Base-by-base conservation (phyloP, 1,140 invertebrate species). In the Orussus abietinus region DNA sequence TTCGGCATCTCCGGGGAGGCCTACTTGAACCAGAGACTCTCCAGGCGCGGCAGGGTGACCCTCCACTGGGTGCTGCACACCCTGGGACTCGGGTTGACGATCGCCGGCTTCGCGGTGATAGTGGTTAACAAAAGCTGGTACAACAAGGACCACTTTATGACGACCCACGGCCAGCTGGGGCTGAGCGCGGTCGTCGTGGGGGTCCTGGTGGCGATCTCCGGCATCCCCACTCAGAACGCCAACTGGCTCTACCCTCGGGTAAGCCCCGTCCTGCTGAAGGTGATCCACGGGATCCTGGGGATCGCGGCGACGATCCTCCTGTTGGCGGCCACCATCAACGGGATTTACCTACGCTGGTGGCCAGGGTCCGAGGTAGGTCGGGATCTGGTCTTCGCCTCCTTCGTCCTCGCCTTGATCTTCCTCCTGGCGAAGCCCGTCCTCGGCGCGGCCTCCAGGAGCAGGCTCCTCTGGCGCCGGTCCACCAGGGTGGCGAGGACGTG, bases 1-100 rank as follows among this genome's bases (percentile, higher is more conserved):
- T 70, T 64, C 46, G 28, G 42, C 3, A 56, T 73, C 12, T 70
- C 66, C 12, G 70, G 70, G 3, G 70, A 72, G 9, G 53, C 57
- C 0, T 53, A 58, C 19, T 2, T 64, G 4, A 37, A 46, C 4
- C 50, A 45, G 15, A 64, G 56, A 21, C 0, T 69, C 0, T 41
- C 58, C 1, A 52, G 64, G 7, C 3, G 15, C 0, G 59, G 46
- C 19, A 47, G 69, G 7, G 46, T 70, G 1, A 64, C 51, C 4
- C 35, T 69, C 10, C 70, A 74, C 38, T 72, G 66, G 69, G 57
- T 70, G 5, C 39, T 72, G 1, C 50, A 68, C 11, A 22, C 46
- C 1, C 13, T 54, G 1, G 70, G 69, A 1, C 35, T 74, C 1
- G 4, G 11, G 1, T 12, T 71, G 0, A 35, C 71, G 7, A 13